These are phyloP conservation scores for Macroglossus sobrinus DNA, from an alignment of 2,113 vertebrate species.

Conservation along the genomic window DNA sequence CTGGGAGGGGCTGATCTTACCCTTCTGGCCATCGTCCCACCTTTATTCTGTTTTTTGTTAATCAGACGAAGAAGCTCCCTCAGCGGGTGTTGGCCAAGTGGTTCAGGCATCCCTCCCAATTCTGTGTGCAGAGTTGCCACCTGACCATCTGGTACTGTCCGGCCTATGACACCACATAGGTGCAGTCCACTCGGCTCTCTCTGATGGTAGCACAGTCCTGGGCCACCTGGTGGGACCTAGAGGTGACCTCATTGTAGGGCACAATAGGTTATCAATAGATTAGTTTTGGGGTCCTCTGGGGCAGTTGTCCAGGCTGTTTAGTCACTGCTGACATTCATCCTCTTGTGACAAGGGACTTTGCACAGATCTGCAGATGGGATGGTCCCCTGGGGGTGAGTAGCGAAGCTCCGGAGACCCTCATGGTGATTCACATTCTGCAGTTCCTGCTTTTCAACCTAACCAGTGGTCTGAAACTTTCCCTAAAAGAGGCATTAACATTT, in stretches of 20 bases:
- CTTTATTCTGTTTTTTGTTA: not conserved
- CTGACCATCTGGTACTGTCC: rapidly evolving
- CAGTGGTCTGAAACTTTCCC: not conserved
- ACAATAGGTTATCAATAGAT: not conserved
- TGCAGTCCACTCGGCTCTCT: no score
- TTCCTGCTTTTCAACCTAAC: not conserved
- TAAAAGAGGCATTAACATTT: not conserved
- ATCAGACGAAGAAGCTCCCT: rapidly evolving
- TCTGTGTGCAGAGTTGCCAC: not conserved
- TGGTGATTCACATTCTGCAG: not conserved
- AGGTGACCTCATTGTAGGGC: not conserved
- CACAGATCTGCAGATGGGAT: not conserved
- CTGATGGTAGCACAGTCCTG: not conserved
- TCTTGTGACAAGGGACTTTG: not conserved
- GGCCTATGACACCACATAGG: not conserved
- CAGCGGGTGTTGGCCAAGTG: not conserved
- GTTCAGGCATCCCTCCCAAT: not conserved
- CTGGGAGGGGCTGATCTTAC: not conserved
- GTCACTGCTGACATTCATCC: no score
- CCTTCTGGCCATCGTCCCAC: not conserved
- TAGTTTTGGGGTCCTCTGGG: not conserved
- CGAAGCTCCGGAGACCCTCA: not conserved
- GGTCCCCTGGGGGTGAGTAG: not conserved
- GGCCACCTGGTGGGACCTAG: not conserved
- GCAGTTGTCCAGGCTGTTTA: not conserved